Evolutionary conservation across 1,140 invertebrate genomes (phyloP), one percentile per base, ranked within the genome.

Genomic region (Melipona quadrifasciata): DNA sequence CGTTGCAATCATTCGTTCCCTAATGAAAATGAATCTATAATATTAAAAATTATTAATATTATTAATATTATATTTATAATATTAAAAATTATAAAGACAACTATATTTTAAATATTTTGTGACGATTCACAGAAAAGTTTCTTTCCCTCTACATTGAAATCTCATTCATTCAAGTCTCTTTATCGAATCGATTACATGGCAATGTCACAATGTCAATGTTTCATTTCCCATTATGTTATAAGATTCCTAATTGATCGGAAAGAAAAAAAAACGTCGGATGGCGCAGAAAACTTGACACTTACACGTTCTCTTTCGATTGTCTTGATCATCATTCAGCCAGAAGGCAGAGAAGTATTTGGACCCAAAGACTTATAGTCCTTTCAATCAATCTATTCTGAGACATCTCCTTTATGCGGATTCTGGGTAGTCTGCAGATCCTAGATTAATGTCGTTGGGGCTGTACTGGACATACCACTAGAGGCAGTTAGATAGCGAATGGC

Each of bases 381-480:
- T 85, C 83, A 34, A 81, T 85, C 83, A 81, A 81, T 85, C 83
- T 65, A 61, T 51, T 81, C 61, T 24, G 57, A 74, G 78, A 68
- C 70, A 72, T 85, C 83, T 61, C 79, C 83, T 85, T 85, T 85
- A 85, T 85, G 78, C 61, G 83, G 83, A 85, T 81, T 81, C 78
- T 73, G 39, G 83, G 21, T 81, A 74, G 78, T 85, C 83, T 70
- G 71, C 78, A 74, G 79, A 85, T 85, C 71, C 79, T 55, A 85
- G 83, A 85, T 85, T 85, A 85, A 85, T 85, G 83, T 85, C 77
- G 68, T n/a, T 71, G 51, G 53, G 61, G 53, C 78, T 85, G 83
- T 85, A 81, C 83, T 47, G 79, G 83, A 85, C 83, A 85, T 81
- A 81, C 77, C 58, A 73, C 51, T 51, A 51, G 39, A 58, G 78